phyloP scores from a whole-genome alignment of 2,113 vertebrate genomes.

The Ptilonorhynchus violaceus region DNA sequence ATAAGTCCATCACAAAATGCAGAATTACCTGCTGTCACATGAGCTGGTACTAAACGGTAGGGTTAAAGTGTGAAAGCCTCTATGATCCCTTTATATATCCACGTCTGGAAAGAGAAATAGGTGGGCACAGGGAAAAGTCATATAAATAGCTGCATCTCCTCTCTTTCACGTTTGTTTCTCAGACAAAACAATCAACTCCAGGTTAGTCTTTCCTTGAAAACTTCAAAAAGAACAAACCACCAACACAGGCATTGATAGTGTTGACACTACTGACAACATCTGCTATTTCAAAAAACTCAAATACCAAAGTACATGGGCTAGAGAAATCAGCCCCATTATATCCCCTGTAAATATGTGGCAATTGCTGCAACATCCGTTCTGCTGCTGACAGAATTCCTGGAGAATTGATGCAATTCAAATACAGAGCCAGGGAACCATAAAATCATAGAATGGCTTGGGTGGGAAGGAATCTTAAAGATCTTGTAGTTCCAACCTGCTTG shows the following conservation, averaged over 20 bases:
- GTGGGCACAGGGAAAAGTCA: not conserved
- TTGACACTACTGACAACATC: not conserved
- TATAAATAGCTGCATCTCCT: not conserved
- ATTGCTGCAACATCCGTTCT: not conserved
- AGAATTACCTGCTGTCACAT: slow-evolving; percentile 34
- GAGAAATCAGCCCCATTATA: not conserved
- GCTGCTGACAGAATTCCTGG: not conserved
- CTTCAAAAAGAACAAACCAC: not conserved
- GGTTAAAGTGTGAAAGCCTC: slow-evolving; percentile 15
- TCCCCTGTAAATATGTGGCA: not conserved
- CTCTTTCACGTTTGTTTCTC: not conserved
- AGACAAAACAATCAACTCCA: not conserved
- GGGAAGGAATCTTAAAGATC: not conserved
- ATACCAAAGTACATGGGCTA: not conserved
- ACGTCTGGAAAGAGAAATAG: not conserved
- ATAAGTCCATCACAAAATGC: not conserved
- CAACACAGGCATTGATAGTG: not conserved
- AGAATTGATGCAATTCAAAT: not conserved
- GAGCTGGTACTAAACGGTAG: not conserved
- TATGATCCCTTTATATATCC: not conserved
- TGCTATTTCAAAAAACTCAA: not conserved
- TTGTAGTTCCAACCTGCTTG: not conserved
- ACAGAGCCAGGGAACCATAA: not conserved
- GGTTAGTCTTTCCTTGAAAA: not conserved
- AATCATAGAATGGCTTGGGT: not conserved